Conservation (phyloP, 2,797 vertebrate genomes). For the Acridotheres tristis region DNA sequence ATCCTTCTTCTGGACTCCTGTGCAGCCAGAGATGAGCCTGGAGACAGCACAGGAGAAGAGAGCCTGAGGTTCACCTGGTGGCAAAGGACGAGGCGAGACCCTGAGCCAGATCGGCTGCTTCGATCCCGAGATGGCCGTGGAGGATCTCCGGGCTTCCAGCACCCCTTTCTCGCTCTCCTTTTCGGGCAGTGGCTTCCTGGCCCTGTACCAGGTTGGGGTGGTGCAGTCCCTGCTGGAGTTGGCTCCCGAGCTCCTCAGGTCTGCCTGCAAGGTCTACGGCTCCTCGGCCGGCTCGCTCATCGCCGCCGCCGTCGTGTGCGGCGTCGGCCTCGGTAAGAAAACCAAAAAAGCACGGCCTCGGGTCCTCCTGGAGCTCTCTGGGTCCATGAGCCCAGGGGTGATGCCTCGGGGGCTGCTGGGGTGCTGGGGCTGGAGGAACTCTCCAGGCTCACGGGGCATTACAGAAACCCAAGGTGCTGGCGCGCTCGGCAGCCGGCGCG, state of each 20-base stretch:
- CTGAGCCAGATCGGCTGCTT: accelerated
- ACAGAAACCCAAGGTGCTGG: background rate
- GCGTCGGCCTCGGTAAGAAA: slow-evolving; percentile 76
- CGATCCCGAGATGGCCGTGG: background rate
- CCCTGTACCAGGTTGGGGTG: slow-evolving; percentile 87
- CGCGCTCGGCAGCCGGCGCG: background rate
- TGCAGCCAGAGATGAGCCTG: background rate
- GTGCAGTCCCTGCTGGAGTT: slow-evolving; percentile 83
- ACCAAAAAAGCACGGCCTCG: background rate
- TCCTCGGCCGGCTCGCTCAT: slow-evolving; percentile 88
- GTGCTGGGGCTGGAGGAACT: accelerated
- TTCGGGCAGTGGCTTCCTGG: slow-evolving; percentile 90
- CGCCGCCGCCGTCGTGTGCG: slow-evolving; percentile 84
- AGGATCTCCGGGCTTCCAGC: slow-evolving; percentile 23
- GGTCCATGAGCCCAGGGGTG: accelerated
- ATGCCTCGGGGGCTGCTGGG: background rate
- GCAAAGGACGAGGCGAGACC: accelerated
- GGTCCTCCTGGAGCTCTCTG: accelerated
- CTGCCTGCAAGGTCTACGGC: slow-evolving; percentile 82
- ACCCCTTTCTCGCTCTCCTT: slow-evolving; percentile 81
- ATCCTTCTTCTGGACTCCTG: background rate
- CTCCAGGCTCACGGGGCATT: accelerated
- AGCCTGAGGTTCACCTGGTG: background rate
- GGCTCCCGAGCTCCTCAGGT: slow-evolving; percentile 81
- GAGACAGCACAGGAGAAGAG: background rate